Conservation (phyloP, 2,888 invertebrate genomes). For the Synanthedon andrenaeformis region DNA sequence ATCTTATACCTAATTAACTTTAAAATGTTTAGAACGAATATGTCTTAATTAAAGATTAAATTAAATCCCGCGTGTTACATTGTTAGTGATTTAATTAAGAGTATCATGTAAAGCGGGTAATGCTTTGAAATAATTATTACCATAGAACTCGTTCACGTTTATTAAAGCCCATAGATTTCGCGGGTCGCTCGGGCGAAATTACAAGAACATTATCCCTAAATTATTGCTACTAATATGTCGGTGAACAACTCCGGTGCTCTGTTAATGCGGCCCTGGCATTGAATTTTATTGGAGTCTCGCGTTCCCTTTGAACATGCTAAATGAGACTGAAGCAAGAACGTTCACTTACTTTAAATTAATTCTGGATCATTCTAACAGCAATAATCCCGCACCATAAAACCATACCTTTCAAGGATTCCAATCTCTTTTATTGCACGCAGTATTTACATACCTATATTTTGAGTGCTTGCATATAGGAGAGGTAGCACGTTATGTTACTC, state of each 20-base stretch:
- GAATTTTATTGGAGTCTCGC: constrained; percentile 27
- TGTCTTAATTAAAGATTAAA: constrained; percentile 32
- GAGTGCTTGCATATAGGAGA: no score
- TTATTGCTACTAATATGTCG: constrained; percentile 65
- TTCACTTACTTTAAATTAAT: not conserved
- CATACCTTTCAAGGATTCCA: no score
- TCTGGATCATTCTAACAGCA: not conserved
- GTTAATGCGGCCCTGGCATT: constrained; percentile 24
- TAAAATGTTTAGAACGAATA: constrained; percentile 6
- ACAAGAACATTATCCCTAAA: constrained; percentile 59
- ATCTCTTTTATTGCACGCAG: no score
- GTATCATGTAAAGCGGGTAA: constrained; percentile 52
- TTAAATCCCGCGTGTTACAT: constrained; percentile 25
- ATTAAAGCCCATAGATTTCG: constrained; percentile 66
- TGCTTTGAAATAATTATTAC: constrained; percentile 61
- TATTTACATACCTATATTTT: no score
- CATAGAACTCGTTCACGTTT: constrained; percentile 56
- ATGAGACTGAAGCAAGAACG: constrained; percentile 9
- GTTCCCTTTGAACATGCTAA: constrained; percentile 11
- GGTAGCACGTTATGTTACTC: no score
- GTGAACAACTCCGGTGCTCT: constrained; percentile 28
- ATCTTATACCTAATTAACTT: no score
- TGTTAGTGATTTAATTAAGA: constrained; percentile 54
- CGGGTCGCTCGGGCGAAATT: constrained; percentile 51
- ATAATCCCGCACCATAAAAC: no score